phyloP scores from a whole-genome alignment of 2,113 vertebrate species.

The Campylomormyrus tamandua region DNA sequence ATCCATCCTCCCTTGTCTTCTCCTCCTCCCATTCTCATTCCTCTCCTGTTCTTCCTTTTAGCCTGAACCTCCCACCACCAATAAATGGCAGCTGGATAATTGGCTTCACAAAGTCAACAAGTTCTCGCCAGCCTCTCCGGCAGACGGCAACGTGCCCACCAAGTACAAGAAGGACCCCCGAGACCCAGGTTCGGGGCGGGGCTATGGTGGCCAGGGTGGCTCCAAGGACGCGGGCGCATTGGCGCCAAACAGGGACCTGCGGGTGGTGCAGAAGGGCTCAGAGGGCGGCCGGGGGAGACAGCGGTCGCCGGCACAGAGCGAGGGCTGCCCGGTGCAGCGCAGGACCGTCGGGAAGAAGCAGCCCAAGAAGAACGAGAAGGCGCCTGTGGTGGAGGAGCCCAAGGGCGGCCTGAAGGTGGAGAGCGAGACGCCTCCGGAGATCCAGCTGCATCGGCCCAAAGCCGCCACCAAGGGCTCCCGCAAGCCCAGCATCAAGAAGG shows the following conservation, averaged over 20 bases:
- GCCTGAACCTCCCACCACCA: constrained; percentile 86
- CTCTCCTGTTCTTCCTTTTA: constrained; percentile 39
- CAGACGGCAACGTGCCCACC: constrained; percentile 81
- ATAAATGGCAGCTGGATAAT: constrained; percentile 98
- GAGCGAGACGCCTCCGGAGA: constrained; percentile 66
- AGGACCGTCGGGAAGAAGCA: constrained; percentile 89
- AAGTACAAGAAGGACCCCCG: constrained; percentile 88
- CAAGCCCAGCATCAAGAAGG: constrained; percentile 90
- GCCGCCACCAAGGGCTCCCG: constrained; percentile 85
- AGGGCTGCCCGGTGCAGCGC: constrained; percentile 65
- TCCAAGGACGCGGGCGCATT: constrained; percentile 74
- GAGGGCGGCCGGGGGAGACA: constrained; percentile 80
- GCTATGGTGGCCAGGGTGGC: constrained; percentile 70
- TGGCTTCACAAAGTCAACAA: constrained; percentile 94
- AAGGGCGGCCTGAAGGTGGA: constrained; percentile 88
- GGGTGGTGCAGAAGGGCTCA: constrained; percentile 77
- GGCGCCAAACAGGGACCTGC: constrained; percentile 74
- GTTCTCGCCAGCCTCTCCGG: constrained; percentile 87
- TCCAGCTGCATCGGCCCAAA: constrained; percentile 65
- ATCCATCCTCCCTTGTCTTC: not conserved
- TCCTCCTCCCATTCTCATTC: not conserved
- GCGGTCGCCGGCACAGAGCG: constrained; percentile 89
- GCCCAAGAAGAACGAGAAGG: constrained; percentile 90
- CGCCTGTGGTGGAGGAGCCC: constrained; percentile 75
- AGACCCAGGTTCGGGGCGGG: constrained; percentile 68